Evolutionary conservation across 2,797 vertebrate genomes (phyloP), one percentile per base, ranked within the genome.

Genomic region (Xiphophorus birchmanni): DNA sequence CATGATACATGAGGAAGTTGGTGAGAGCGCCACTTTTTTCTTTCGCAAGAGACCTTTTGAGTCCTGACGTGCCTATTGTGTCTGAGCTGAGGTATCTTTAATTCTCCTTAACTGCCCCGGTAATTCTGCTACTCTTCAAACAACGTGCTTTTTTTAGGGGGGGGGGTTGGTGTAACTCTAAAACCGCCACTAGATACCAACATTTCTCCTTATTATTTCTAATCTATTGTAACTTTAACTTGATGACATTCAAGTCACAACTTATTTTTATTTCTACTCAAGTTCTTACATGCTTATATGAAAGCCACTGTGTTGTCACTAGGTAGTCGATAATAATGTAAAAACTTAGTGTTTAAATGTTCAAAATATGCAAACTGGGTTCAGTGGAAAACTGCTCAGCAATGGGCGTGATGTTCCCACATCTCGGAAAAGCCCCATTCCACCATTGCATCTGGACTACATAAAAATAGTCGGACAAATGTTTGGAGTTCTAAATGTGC

Each of bases 1-100:
- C 23, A 91, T 94, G 79, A 73, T 94, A n/a, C 82, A 91, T 0
- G 92, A 91, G n/a, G 93, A 91, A 18, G 5, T 92, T 0, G 94
- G 95, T 95, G 75, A 95, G 94, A 75, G 5, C 44, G 0, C 32
- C 0, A 42, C 15, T 74, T 60, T 63, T 32, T 1, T 52, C 2
- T 86, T 71, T 69, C 29, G 26, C 60, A 63, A 60, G 4, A 73
- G 1, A 7, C 23, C 5, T 47, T 65, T 47, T 32, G 2, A 45
- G 29, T 52, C 9, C 65, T 12, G 1, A 8, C 23, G 65, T 23
- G 15, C 2, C 35, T 35, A 35, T 32, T 18, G 60, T 18, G 60
- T 63, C 60, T 65, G 6, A 65, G 63, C 35, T 37, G 35, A 0
- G 8, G 17, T 2, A 12, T 74, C 18, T 73, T 29, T 73, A n/a